Evolutionary conservation across 1,140 invertebrate genomes (phyloP).

Genomic region (Magallana angulata): DNA sequence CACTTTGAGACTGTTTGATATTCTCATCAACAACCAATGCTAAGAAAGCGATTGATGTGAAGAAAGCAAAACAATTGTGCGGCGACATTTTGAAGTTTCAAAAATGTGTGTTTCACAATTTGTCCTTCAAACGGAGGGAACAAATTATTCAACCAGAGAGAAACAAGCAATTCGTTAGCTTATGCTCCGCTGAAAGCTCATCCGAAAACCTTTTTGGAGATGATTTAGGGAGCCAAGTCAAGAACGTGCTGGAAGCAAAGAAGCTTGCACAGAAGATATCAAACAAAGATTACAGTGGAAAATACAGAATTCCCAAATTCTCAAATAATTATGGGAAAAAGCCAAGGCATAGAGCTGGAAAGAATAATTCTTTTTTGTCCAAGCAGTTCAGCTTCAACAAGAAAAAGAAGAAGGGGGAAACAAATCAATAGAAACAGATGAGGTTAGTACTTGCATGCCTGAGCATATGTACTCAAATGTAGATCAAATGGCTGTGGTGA

Average conservation of each 20-base stretch:
- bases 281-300: background rate
- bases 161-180: background rate
- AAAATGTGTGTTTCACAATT: slow-evolving; percentile 19
- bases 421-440: background rate
- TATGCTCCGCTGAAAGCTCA: background rate
- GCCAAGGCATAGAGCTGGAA: background rate
- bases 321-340: background rate
- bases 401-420: background rate
- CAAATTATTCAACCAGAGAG: background rate
- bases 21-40: background rate
- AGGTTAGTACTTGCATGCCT: background rate
- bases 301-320: background rate
- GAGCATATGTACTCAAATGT: background rate
- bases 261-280: background rate
- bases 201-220: background rate
- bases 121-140: background rate
- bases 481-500: background rate
- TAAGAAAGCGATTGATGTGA: background rate
- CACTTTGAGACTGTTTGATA: background rate
- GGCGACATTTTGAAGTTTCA: slow-evolving; percentile 15
- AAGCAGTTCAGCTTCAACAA: slow-evolving; percentile 13
- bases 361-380: background rate
- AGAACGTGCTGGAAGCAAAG: slow-evolving; percentile 1
- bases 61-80: background rate
- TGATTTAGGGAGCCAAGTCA: slow-evolving; percentile 4